Conservation (phyloP, 2,888 invertebrate genomes). For the Vanessa cardui region DNA sequence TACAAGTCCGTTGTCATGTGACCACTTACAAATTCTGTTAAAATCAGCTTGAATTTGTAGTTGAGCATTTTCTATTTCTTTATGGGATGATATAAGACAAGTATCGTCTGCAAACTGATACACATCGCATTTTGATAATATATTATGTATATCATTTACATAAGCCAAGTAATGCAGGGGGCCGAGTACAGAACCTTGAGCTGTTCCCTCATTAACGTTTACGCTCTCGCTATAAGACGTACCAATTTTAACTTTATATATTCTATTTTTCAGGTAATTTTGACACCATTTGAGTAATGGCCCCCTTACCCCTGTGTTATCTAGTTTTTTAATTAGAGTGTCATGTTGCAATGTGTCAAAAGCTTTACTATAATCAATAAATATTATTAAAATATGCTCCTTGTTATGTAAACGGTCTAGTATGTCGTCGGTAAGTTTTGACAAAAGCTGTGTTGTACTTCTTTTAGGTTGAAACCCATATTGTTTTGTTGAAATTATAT, state of each 20-base stretch:
- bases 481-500: slow-evolving; percentile 5
- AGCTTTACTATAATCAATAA: slow-evolving; percentile 1
- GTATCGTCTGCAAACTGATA: too few relatives aligned
- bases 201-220: slow-evolving; percentile 1
- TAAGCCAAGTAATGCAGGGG: too few relatives aligned
- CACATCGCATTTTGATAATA: too few relatives aligned
- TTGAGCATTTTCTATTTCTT: background rate
- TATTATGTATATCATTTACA: too few relatives aligned
- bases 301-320: background rate
- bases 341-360: too few relatives aligned
- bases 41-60: slow-evolving; percentile 1
- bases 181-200: slow-evolving; percentile 1
- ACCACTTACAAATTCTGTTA: slow-evolving; percentile 6
- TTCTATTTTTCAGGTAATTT: background rate
- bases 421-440: slow-evolving; percentile 19
- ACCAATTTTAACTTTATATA: slow-evolving; percentile 1
- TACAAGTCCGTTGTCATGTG: slow-evolving; percentile 2
- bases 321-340: slow-evolving; percentile 1
- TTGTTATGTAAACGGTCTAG: slow-evolving; percentile 7
- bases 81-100: too few relatives aligned
- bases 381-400: slow-evolving; percentile 12
- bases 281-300: too few relatives aligned
- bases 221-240: background rate
- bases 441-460: slow-evolving; percentile 20
- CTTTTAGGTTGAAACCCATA: slow-evolving; percentile 17